Evolutionary conservation across 1,140 invertebrate genomes (phyloP), one percentile per base, ranked within the genome.

Genomic region (Drosophila nigromelanica): DNA sequence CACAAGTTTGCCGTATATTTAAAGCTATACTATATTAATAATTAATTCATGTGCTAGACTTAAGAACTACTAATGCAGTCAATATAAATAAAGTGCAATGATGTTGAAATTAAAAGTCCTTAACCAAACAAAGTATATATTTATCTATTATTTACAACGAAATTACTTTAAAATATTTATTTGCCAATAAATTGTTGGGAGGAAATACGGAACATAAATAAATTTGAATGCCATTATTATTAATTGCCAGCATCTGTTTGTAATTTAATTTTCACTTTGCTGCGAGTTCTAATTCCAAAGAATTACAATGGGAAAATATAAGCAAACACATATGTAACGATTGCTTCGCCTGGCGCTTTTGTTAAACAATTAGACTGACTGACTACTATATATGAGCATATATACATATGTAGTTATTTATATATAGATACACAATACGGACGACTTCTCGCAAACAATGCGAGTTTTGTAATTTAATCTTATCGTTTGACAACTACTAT

Each of bases 401-500:
- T 66, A 59, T 67, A 18, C 18, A 18, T 24, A 18, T 18, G 18
- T 18, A 61, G 45, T 40, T 67, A 69, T 76, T 59, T 69, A 50
- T 15, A 3, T 39, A 35, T 21, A 39, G 66, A 42, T 30, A 42
- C 62, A 42, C 63, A 42, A 37, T 69, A 47, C 45, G 37, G 14
- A 33, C n/a, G 21, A 45, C 8, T 18, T 51, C 37, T 37, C 48
- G 47, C 15, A 64, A 35, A 55, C 43, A 61, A 35, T 47, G 35
- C 27, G 21, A 76, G 83, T 86, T 78, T 87, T 81, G 81, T 78
- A 87, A 87, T 82, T 82, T 87, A 89, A 87, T 87, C 82, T 89
- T 89, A 87, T 89, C 82, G 78, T 78, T 59, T 73, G 78, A 59
- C 82, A 73, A 66, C 70, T 62, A 70, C 73, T 74, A 51, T 71